Base-by-base conservation (phyloP, 2,113 vertebrate species). In the Periophthalmus modestus region DNA sequence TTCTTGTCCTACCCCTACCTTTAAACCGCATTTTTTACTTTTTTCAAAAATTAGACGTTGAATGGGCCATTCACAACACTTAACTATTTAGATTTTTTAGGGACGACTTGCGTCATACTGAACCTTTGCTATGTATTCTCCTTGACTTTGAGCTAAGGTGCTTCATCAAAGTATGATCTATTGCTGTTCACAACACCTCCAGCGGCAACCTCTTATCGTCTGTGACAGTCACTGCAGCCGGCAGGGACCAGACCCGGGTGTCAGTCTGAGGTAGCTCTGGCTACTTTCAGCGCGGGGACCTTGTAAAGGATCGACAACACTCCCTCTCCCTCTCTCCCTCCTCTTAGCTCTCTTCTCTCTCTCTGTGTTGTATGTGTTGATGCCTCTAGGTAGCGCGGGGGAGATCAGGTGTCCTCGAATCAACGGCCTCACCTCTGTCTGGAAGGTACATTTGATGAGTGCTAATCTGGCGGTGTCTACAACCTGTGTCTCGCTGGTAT, bases 331-430 rank as follows among this genome's bases (percentile, higher is more conserved):
- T n/a, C n/a, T n/a, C n/a, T n/a, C n/a, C 48, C 7, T 23, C 0
- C 10, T 57, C 4, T n/a, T 66, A 66, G 71, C 66, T 69, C 69
- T 2, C 4, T 68, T 66, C n/a, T 75, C 66, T 73, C 61, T 2
- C 15, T 48, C 47, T 76, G 61, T 70, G n/a, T 71, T 57, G 59
- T 70, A 78, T 73, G 75, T 71, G 75, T 71, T 73, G 67, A 65
- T 43, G 62, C 62, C n/a, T n/a, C 18, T 18, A 65, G 63, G 65
- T 66, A 55, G 69, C 24, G 36, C 36, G 46, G 14, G 79, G 68
- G 73, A 82, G 82, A 84, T 90, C 85, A 92, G 87, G 88, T 91
- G 89, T 90, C n/a, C 87, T 83, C 69, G 79, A 84, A 86, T 92
- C 87, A 91, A 88, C 83, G 77, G 70, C 81, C 77, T n/a, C n/a